A percentile compares a stretch with the other conserved stretches of the same genome.
phyloP scores from a whole-genome alignment of 2,797 vertebrate species.

The Channallabes apus region DNA sequence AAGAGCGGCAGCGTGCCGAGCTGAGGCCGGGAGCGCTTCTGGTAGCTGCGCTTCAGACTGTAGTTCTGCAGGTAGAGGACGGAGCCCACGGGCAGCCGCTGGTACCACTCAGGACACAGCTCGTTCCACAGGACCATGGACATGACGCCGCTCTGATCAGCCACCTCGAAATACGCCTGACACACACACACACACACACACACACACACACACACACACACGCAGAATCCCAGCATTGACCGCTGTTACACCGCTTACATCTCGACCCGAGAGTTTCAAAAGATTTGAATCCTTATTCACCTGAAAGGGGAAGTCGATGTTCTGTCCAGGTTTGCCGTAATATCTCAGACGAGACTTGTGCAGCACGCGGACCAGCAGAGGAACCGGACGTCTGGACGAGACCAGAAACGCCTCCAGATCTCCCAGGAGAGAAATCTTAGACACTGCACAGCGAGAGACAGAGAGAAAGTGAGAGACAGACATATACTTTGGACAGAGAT shows the following conservation, averaged over 20 bases:
- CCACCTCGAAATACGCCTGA: conserved; percentile 91
- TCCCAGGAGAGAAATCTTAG: conserved; percentile 74
- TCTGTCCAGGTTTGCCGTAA: conserved; percentile 84
- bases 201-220: background rate
- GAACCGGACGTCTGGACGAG: conserved; percentile 65
- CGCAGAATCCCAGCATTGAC: background rate
- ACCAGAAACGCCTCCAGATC: conserved; percentile 77
- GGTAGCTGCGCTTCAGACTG: conserved; percentile 80
- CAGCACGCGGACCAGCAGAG: conserved; percentile 86
- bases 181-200: conserved; percentile 34
- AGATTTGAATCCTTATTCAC: conserved; percentile 62
- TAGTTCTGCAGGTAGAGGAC: conserved; percentile 88
- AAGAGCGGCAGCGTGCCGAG: conserved; percentile 79
- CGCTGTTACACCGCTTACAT: background rate
- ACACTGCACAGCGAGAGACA: conserved; percentile 68
- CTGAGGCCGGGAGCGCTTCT: conserved; percentile 78
- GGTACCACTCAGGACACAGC: conserved; percentile 88
- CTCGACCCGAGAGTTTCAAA: background rate
- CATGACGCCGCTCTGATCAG: conserved; percentile 87
- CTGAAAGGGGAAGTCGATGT: conserved; percentile 84
- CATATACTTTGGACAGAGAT: background rate
- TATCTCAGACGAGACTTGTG: conserved; percentile 87
- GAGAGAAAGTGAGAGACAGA: background rate
- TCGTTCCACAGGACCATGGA: conserved; percentile 91
- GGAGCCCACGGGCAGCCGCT: conserved; percentile 78